These are phyloP conservation scores for Hirudinaria manillensis DNA, from an alignment of 2,888 invertebrate genomes.

Conservation along the genomic window DNA sequence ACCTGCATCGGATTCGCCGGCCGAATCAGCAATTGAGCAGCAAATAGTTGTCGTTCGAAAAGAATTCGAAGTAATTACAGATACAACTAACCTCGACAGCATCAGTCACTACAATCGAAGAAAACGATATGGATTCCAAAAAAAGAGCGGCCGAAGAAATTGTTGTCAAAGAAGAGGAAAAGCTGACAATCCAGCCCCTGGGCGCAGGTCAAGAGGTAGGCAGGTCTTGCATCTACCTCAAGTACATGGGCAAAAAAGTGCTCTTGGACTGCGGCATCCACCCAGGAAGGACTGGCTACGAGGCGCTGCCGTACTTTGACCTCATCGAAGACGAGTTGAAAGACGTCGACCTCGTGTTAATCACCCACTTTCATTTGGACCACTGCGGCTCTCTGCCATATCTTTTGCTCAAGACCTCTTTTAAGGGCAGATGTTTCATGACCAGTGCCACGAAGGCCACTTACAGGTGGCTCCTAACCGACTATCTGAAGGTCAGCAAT, in stretches of 20 bases:
- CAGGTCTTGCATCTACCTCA: constrained; percentile 91
- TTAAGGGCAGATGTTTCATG: constrained; percentile 96
- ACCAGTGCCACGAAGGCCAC: constrained; percentile 99
- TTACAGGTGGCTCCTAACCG: constrained; percentile 93
- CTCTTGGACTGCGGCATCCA: constrained; percentile 99
- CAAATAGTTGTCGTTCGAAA: too few species aligned
- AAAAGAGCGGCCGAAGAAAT: too few species aligned
- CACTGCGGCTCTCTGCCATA: constrained; percentile 96
- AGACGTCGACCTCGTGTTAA: constrained; percentile 78
- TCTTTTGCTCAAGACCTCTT: constrained; percentile 93
- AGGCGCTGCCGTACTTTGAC: constrained; percentile 94
- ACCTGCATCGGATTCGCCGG: too few species aligned
- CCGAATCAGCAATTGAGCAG: too few species aligned
- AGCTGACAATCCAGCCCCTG: constrained; percentile 79
- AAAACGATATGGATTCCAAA: too few species aligned
- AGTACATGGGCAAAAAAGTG: constrained; percentile 97
- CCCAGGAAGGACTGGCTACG: constrained; percentile 88
- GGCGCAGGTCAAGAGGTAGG: constrained; percentile 99
- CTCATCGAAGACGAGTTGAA: constrained; percentile 78
- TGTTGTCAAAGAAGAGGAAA: constrained; percentile 58
- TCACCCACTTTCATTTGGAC: constrained; percentile 97
- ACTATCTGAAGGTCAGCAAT: constrained; percentile 91
- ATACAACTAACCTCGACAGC: too few species aligned
- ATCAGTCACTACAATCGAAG: too few species aligned
- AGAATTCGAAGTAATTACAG: too few species aligned